Evolutionary conservation across 2,797 vertebrate genomes (phyloP).

Genomic region (Halcyon chelicuti): DNA sequence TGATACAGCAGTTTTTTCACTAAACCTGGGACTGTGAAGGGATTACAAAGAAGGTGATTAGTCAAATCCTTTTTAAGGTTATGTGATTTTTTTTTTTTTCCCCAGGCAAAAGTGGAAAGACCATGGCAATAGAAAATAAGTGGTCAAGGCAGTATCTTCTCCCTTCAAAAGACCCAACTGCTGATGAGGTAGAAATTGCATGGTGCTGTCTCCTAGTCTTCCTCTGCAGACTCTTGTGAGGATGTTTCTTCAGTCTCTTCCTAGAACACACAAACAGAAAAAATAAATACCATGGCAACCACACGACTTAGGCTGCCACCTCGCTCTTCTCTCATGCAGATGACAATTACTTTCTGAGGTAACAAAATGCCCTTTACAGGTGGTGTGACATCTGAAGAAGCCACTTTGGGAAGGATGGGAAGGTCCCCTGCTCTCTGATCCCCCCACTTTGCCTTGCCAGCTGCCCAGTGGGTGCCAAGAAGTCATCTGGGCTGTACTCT

Average conservation of each 20-base stretch:
- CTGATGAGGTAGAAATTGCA: slow-evolving; percentile 95
- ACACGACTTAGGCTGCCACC: neutral
- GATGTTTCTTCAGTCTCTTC: slow-evolving; percentile 92
- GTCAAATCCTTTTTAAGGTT: slow-evolving; percentile 85
- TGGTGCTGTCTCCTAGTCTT: slow-evolving; percentile 85
- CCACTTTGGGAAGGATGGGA: neutral
- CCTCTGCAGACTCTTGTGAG: slow-evolving; percentile 89
- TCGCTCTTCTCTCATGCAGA: neutral
- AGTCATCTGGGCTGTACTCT: neutral
- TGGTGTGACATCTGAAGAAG: neutral
- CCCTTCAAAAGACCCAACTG: slow-evolving; percentile 93
- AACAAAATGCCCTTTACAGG: neutral
- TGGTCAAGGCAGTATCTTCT: slow-evolving; percentile 94
- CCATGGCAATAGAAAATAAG: slow-evolving; percentile 86
- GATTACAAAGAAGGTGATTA: slow-evolving; percentile 82
- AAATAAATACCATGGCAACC: neutral
- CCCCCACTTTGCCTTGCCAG: neutral
- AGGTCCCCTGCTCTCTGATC: neutral
- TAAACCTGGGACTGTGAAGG: slow-evolving; percentile 84
- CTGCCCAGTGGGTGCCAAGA: neutral
- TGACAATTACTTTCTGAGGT: neutral
- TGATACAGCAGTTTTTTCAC: slow-evolving; percentile 88
- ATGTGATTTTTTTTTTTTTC: slow-evolving; percentile 66
- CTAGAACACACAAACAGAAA: slow-evolving; percentile 78
- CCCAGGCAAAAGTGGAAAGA: slow-evolving; percentile 86